Percentiles rank a stretch among this genome's conserved stretches.
These are phyloP conservation scores for Meloidogyne chitwoodi DNA, from an alignment of 1,140 invertebrate species.

Conservation along the genomic window DNA sequence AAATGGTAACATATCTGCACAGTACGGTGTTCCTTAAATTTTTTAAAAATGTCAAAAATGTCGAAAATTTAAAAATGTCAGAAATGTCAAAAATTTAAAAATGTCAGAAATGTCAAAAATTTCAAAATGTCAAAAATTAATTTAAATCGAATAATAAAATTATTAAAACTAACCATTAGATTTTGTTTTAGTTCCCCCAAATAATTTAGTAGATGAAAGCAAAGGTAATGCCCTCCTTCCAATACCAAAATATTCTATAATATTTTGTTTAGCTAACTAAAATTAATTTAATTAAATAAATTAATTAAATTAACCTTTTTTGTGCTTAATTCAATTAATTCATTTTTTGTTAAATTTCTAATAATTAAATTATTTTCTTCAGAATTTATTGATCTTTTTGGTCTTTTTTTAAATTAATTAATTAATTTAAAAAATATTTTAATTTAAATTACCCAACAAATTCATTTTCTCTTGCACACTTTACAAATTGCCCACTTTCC, in stretches of 20 bases:
- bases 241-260: conserved; percentile 28
- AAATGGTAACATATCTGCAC: conserved; percentile 30
- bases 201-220: background rate
- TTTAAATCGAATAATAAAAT: too few relatives aligned
- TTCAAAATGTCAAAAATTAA: too few relatives aligned
- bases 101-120: too few relatives aligned
- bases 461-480: conserved; percentile 19
- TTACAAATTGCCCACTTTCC: conserved; percentile 24
- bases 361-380: background rate
- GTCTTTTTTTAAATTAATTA: background rate
- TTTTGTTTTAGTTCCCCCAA: background rate
- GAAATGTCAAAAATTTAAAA: background rate
- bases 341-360: conserved; percentile 26
- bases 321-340: conserved; percentile 21
- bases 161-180: background rate
- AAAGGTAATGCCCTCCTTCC: conserved; percentile 4
- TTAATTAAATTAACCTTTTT: conserved; percentile 25
- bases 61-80: too few relatives aligned
- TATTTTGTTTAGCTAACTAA: conserved; percentile 23
- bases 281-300: conserved; percentile 11
- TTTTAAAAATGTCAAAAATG: too few relatives aligned
- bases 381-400: background rate
- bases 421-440: background rate
- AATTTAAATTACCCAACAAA: background rate
- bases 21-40: background rate